Evolutionary conservation across 2,797 vertebrate genomes (phyloP), one percentile per base, ranked within the genome.

Genomic region (Pithecia hirsuta): DNA sequence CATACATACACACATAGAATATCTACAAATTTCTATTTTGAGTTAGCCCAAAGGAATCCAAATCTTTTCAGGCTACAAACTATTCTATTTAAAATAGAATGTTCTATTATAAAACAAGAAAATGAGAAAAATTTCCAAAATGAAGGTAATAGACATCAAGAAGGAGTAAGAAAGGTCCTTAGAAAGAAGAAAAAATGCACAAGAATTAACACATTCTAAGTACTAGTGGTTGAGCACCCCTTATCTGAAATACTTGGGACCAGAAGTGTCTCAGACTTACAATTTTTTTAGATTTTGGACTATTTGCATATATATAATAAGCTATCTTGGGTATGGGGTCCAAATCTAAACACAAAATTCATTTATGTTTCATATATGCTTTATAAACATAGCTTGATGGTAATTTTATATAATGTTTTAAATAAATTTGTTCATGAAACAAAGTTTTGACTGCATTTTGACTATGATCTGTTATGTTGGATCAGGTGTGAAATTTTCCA

Each of bases 21-120:
- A 95, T 89, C 85, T 93, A 91, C 50, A 84, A 46, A 91, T 96
- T 96, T 93, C 79, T 61, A 93, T 74, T 87, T 95, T 83, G 96
- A 52, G n/a, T 95, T 89, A 93, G 30, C 13, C 36, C 52, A 92
- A 79, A 75, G 75, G 86, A 96, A 96, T 83, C 44, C 30, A 85
- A 72, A 92, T 94, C 78, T 91, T 97, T 96, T 86, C 55, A 90
- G n/a, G 24, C 50, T 91, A 79, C 50, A 70, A 85, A 87, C 28
- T 80, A 80, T 78, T 85, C 61, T 67, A 91, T 72, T 95, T 94
- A 86, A 97, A 95, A 93, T 41, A 50, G 74, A 91, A 83, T 57
- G 89, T 87, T 48, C 46, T 82, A 76, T 67, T 92, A 80, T 41
- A 85, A 59, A 59, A 95, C 19, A 81, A 81, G n/a, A 94, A 91